Conservation (phyloP, 2,888 invertebrate genomes). For the Subacronicta megacephala region DNA sequence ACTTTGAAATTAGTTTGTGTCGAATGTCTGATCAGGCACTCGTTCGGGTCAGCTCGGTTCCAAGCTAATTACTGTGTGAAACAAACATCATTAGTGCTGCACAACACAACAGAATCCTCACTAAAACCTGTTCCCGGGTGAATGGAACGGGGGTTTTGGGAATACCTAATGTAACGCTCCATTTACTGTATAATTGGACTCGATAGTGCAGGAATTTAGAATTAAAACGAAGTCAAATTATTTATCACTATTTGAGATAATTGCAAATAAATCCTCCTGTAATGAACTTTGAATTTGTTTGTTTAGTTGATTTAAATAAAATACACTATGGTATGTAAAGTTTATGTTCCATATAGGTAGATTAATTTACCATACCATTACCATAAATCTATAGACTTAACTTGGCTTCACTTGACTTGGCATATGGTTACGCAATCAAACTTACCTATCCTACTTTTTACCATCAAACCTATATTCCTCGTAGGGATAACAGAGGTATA, state of each 20-base stretch:
- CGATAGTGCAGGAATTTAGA: constrained; percentile 11
- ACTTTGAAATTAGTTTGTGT: constrained; percentile 64
- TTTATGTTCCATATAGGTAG: no score
- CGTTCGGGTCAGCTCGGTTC: constrained; percentile 54
- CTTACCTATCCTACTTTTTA: no score
- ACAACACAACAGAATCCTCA: constrained; percentile 33
- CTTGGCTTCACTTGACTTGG: no score
- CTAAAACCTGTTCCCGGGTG: constrained; percentile 37
- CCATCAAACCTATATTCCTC: no score
- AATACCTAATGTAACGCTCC: constrained; percentile 36
- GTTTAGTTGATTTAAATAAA: no score
- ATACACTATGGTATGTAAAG: no score
- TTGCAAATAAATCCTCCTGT: no score
- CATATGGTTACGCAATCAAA: no score
- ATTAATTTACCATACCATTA: no score
- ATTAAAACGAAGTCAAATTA: constrained; percentile 18
- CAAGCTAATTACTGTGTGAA: constrained; percentile 50
- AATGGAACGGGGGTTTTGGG: constrained; percentile 26
- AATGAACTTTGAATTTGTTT: no score
- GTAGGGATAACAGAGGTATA: no score
- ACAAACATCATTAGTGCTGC: constrained; percentile 56
- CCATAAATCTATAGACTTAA: no score
- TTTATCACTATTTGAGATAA: constrained; percentile 10
- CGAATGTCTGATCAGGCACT: constrained; percentile 62
- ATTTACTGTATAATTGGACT: constrained; percentile 31